Evolutionary conservation across 2,113 vertebrate species (phyloP).

Genomic region (Oceanites oceanicus): DNA sequence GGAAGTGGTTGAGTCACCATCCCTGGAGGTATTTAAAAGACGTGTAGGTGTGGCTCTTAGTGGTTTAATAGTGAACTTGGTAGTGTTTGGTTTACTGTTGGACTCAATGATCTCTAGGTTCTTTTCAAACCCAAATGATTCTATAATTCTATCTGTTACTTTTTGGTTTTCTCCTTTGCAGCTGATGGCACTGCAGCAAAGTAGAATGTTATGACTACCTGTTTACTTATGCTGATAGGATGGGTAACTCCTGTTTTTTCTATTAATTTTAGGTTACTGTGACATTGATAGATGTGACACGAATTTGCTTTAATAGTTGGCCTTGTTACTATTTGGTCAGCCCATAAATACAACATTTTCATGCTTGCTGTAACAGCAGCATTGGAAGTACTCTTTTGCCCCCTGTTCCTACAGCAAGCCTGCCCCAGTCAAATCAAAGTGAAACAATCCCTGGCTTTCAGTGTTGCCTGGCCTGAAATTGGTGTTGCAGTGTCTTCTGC

Average conservation of each 20-base stretch:
- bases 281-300: not conserved
- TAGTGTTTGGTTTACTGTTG: too few relatives aligned
- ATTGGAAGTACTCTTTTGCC: not conserved
- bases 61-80: too few relatives aligned
- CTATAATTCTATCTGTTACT: not conserved
- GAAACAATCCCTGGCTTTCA: not conserved
- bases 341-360: not conserved
- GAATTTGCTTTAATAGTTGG: not conserved
- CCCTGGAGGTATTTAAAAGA: too few relatives aligned
- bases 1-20: too few relatives aligned
- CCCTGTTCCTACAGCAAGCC: not conserved
- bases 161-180: not conserved
- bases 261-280: not conserved
- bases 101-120: too few relatives aligned
- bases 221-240: not conserved
- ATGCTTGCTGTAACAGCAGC: fast-evolving
- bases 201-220: not conserved
- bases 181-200: not conserved
- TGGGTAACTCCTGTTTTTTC: not conserved
- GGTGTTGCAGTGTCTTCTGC: not conserved
- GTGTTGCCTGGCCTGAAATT: not conserved
- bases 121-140: not conserved
- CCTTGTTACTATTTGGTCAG: not conserved
- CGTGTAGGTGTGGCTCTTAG: too few relatives aligned
- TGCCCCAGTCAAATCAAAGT: not conserved